Evolutionary conservation across 2,797 vertebrate species (phyloP), one percentile per base, ranked within the genome.

Genomic region (Antrozous pallidus): DNA sequence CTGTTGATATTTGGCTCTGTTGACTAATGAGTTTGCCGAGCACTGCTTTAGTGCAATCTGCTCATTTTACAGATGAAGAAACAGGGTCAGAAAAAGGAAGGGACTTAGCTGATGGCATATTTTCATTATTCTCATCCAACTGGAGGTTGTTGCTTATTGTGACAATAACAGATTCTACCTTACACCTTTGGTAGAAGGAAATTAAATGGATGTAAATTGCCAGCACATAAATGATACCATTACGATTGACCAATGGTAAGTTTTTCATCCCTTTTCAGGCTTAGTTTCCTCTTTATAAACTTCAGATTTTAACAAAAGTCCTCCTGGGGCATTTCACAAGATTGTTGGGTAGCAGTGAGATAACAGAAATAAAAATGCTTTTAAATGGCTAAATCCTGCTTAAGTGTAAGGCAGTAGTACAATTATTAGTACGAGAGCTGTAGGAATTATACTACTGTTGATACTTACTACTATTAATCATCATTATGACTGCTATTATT

Each of bases 391-490:
- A 92, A 92, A 89, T 18, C 1, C 54, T 47, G 31, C 86, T 40
- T 87, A 87, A 51, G 56, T 49, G 9, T 86, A 51, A 88, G 77
- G 89, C 71, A 47, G 40, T 26, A n/a, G 82, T 54, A 24, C 4
- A 63, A 73, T 45, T 91, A 90, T 58, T 90, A 78, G 67, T 28
- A 63, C 61, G 28, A 47, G 69, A 54, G 87, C 47, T 54, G 73
- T 24, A 54, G 67, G 80, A 84, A 86, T 89, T 69, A 78, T 11
- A 65, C 42, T 73, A 36, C 47, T 91, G 85, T 81, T 96, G 94
- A 87, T 91, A 80, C 58, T 90, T 90, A 84, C 36, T 36, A 16
- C 58, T 13, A 24, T 97, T 77, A 84, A 73, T 95, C 93, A 96
- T 87, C 56, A 18, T 91, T 58, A 91, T 47, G 70, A 93, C 26